Evolutionary conservation across 2,888 invertebrate species (phyloP), one percentile per base, ranked within the genome.

Genomic region (Julus scandinavius): DNA sequence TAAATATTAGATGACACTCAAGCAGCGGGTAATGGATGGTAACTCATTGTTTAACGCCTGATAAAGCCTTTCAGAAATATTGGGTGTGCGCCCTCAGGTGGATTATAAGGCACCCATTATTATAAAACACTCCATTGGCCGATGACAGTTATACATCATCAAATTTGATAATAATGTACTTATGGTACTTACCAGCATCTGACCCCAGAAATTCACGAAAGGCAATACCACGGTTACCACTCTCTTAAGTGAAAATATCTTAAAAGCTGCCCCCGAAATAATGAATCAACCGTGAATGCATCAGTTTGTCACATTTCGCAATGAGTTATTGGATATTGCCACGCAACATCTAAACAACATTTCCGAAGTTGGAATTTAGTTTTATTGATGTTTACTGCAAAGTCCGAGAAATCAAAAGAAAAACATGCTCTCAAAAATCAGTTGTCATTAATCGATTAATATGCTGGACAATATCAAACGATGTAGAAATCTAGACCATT

Each of bases 1-100:
- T 63, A 63, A 63, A 63, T 63, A 63, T 63, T 63, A 63, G 63
- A 63, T 63, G 63, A 63, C 63, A 63, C 63, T 63, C 63, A 63
- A 63, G 63, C 63, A 63, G 63, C 63, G 63, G 17, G 63, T 63
- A 63, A 63, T 63, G 63, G 63, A 63, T 63, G 63, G 63, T 63
- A 63, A 63, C 63, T 63, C 63, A 63, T 63, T 63, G 63, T 63
- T 63, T 63, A 63, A 63, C 63, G 63, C 63, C 63, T 63, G 63
- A 63, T 63, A 63, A 63, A 63, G 63, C 63, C 63, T 63, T 63
- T 63, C 63, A 63, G 63, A 63, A 63, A 63, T 63, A 63, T 63
- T 63, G n/a, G 63, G 63, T 63, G 63, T 63, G n/a, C 63, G 63
- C 17, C 20, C 63, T 63, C 63, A 63, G 63, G 63, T 63, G 63